Percentiles rank a stretch among this genome's conserved stretches.
Conservation (phyloP, 2,888 invertebrate species). For the Baronia brevicornis region DNA sequence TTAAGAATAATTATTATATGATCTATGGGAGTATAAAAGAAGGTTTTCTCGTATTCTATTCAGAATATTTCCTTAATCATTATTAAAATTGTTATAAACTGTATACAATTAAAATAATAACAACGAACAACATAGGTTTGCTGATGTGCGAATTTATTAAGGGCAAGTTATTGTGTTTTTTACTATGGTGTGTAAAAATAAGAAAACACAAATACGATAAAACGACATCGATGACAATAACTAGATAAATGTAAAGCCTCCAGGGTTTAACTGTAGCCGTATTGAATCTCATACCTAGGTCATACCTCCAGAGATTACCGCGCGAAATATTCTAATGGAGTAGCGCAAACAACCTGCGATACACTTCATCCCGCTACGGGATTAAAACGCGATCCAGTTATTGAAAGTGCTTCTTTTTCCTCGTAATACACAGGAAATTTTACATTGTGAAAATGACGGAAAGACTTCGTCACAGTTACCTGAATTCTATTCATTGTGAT, state of each 20-base stretch:
- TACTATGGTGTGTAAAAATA: slow-evolving; percentile 1
- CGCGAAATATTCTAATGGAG: slow-evolving; percentile 39
- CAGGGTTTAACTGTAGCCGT: slow-evolving; percentile 25
- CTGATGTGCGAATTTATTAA: too few relatives aligned
- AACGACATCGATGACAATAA: slow-evolving; percentile 18
- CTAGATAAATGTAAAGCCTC: slow-evolving; percentile 20
- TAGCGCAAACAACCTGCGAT: slow-evolving; percentile 11
- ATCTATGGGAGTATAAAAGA: too few relatives aligned
- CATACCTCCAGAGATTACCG: slow-evolving; percentile 31
- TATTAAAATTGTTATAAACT: too few relatives aligned
- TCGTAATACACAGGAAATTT: too few relatives aligned
- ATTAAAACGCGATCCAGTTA: slow-evolving; percentile 11
- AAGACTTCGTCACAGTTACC: too few relatives aligned
- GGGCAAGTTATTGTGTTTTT: too few relatives aligned
- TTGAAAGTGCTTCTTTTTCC: slow-evolving; percentile 7
- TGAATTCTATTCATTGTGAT: too few relatives aligned
- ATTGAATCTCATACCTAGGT: slow-evolving; percentile 27
- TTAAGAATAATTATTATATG: too few relatives aligned
- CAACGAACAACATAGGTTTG: too few relatives aligned
- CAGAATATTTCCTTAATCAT: too few relatives aligned
- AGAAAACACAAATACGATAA: slow-evolving; percentile 7
- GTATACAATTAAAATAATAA: too few relatives aligned
- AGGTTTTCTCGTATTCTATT: too few relatives aligned
- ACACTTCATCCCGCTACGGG: slow-evolving; percentile 7
- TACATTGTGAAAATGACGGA: slow-evolving; percentile 7